Base-by-base conservation (phyloP, 2,888 invertebrate species). In the Sarcophaga carnaria region DNA sequence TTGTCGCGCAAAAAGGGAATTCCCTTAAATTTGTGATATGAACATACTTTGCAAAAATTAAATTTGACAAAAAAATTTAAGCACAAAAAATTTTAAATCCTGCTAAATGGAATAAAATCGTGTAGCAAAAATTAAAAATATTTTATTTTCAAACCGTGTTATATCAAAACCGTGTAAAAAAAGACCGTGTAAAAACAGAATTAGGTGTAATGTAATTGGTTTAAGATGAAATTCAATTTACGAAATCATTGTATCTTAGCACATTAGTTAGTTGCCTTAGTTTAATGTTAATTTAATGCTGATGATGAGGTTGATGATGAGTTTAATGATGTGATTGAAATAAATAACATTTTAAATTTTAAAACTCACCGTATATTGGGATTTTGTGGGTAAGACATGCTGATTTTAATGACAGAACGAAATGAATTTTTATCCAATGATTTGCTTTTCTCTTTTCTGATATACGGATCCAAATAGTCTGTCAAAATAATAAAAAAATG, bases 381-480 rank as follows among this genome's bases (percentile, higher is more conserved):
- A 92, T 96, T 96, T 88, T 95, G 95, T 0, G 97, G 96, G 92
- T 96, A 96, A 0, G 96, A 96, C 14, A 97, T 96, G 0, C 97
- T 97, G 75, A 97, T 94, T 92, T 96, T 96, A 85, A 97, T 94
- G n/a, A 97, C 97, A 0, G 97, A 96, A 89, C 97, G 94, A 93
- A 97, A 97, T 45, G 96, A 96, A 92, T 95, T 94, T 77, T 96
- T 94, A 90, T 96, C 95, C 89, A 95, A 95, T 67, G 95, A 92
- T 89, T 92, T 92, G 89, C 91, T 93, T 90, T 91, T 92, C 86
- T 92, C 95, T 89, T 94, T 94, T 92, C 95, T 95, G 89, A 95
- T 92, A 91, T 95, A 95, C 20, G 96, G 96, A 89, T 96, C 96
- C 90, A 96, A 93, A 92, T 96, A 96, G 92, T 96, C 97, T 96